A percentile compares a stretch with the other conserved stretches of the same genome.
phyloP scores from a whole-genome alignment of 2,113 vertebrate genomes.

The Rattus norvegicus region GRCr8 NC_086039.1:73869501-73870000 shows the following conservation, averaged over 20 bases:
- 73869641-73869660: background rate
- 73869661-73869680: background rate
- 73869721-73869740: background rate
- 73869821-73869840: background rate
- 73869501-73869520: background rate
- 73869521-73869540: background rate
- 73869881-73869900: background rate
- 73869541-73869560: background rate
- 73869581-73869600: background rate
- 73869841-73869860: background rate
- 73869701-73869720: background rate
- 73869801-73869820: too few species aligned
- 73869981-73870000: background rate
- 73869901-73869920: background rate
- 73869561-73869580: background rate
- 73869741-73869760: too few species aligned
- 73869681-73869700: background rate
- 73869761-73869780: background rate
- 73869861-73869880: background rate
- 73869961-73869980: background rate
- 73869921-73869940: background rate
- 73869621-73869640: background rate
- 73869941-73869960: background rate
- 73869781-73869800: too few species aligned
- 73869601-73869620: background rate